These are phyloP conservation scores for Centruroides vittatus DNA, from an alignment of 1,140 invertebrate species.

Conservation along the genomic window DNA sequence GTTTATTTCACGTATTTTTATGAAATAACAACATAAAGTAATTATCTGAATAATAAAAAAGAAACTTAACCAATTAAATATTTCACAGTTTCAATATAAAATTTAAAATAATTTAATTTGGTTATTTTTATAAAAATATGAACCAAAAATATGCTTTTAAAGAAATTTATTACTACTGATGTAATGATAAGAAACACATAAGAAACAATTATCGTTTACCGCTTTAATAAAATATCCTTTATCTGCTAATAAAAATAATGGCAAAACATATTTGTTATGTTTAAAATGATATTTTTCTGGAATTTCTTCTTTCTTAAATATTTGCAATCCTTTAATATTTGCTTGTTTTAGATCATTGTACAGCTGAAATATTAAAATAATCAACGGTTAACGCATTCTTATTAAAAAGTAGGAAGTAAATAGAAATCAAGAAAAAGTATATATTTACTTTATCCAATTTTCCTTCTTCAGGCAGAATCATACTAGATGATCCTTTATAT, in stretches of 20 bases:
- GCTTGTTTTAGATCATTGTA: conserved; percentile 3
- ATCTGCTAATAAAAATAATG: conserved; percentile 24
- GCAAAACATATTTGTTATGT: conserved; percentile 21
- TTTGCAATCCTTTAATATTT: conserved; percentile 9
- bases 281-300: conserved; percentile 25
- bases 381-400: background rate
- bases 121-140: too few species aligned
- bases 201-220: background rate
- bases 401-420: background rate
- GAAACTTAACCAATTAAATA: too few species aligned
- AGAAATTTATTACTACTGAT: too few species aligned
- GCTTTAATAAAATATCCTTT: conserved; percentile 19
- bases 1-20: too few species aligned
- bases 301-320: conserved; percentile 26
- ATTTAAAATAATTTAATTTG: too few species aligned
- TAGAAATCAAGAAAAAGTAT: background rate
- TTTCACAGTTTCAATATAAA: too few species aligned
- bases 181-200: too few species aligned
- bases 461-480: conserved; percentile 9
- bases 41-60: too few species aligned
- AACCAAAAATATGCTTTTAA: too few species aligned
- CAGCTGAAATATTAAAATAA: conserved; percentile 5
- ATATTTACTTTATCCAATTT: conserved; percentile 8
- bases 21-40: too few species aligned
- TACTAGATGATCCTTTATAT: conserved; percentile 4